Base-by-base conservation (phyloP, 2,888 invertebrate genomes). In the Diplazon laetatorius region DNA sequence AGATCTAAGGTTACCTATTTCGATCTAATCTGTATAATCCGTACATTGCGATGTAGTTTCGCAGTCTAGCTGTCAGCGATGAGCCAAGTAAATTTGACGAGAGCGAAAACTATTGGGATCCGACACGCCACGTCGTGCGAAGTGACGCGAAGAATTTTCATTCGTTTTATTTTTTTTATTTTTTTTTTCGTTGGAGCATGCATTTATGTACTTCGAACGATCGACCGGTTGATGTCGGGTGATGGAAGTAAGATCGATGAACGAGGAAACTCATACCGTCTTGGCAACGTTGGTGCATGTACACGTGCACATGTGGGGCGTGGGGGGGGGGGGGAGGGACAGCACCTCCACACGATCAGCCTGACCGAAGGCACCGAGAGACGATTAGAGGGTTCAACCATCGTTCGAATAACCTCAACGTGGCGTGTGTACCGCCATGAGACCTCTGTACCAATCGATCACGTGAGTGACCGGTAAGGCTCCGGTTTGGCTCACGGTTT, bases 371-470 rank as follows among this genome's bases (percentile, higher is more conserved):
- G 68, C 66, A 42, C 71, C 71, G 30, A 30, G 42, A 57, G 59
- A 52, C 78, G 78, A 79, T 79, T 79, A 76, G 75, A 76, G 72
- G 68, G 78, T 76, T 76, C 78, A 79, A n/a, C 75, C 71, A 76
- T 76, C 74, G 72, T 65, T 62, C 30, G 70, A 16, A 55, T 75
- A 75, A 71, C 72, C 75, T 75, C 76, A n/a, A n/a, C n/a, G 71
- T 59, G 72, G 71, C 57, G 78, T 75, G 71, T 75, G 71, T 68
- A 68, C 70, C 48, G 46, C 48, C n/a, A n/a, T n/a, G n/a, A 63
- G 42, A 12, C 42, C 20, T 16, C 70, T 37, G 71, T 60, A 57
- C 48, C 78, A 52, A 79, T 79, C 78, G 72, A 79, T 79, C 78
- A 79, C 55, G 44, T 48, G 68, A 72, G 76, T 79, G 78, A 66